Base-by-base conservation (phyloP, 1,140 invertebrate genomes). In the Bilobella aurantiaca region DNA sequence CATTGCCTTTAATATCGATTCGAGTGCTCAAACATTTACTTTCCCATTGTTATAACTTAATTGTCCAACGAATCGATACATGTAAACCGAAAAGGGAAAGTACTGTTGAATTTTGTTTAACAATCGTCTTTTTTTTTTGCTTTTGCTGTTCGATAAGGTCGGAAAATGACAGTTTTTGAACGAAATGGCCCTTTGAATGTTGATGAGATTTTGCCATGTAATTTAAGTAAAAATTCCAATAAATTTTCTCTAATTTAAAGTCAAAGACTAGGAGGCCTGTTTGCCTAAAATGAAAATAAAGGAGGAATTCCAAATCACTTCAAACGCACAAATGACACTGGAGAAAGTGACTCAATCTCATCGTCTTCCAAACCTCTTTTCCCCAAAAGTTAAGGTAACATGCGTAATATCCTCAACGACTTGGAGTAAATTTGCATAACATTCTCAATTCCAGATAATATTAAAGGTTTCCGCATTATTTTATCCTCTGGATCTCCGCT, bases 271-370 rank as follows among this genome's bases (percentile, higher is more conserved):
- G 49, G 5, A 23, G 8, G 49, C 14, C 5, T 53, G 49, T 53
- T 53, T 53, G 25, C 49, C 14, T 53, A 53, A 53, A 53, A 53
- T 53, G 49, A 14, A 23, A 53, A 53, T 53, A 53, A 53, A 53
- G 23, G 49, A 53, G 49, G 25, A 53, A 42, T 12, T n/a, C 37
- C 37, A 42, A 42, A n/a, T 42, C n/a, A n/a, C n/a, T n/a, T 42
- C 8, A 18, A 53, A 53, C 14, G 23, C 14, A 53, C 14, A 53
- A 53, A 53, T 18, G 12, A 12, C 49, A 53, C 14, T 5, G 12
- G 49, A 53, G 23, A 23, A 53, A 53, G 12, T 53, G 49, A 53
- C 49, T 53, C 49, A 53, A 53, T 53, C 14, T 53, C 49, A 14
- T 23, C 3, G 49, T 12, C 49, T 53, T 23, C 25, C n/a, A n/a